Evolutionary conservation across 92 coral and sea anemone genomes (phyloP).

Genomic region (Pocillopora grandis): DNA sequence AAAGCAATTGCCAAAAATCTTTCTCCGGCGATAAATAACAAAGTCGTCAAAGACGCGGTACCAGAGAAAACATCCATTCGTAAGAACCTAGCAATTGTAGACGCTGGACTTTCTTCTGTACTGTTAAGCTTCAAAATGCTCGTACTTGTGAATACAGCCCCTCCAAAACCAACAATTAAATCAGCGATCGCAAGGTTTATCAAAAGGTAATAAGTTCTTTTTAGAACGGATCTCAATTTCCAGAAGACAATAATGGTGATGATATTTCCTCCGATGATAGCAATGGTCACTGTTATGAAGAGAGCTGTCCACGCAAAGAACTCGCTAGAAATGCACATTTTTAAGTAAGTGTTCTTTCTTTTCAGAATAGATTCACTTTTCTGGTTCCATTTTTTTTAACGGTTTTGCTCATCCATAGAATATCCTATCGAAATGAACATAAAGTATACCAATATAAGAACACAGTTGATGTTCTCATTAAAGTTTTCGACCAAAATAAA

Average conservation of each 20-base stretch:
- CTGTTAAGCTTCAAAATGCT: background rate
- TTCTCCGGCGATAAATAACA: conserved; percentile 6
- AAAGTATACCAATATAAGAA: too few species aligned
- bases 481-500: too few species aligned
- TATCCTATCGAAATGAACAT: too few species aligned
- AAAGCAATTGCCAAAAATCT: background rate
- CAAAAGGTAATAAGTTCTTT: conserved; percentile 43
- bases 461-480: too few species aligned
- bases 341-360: background rate
- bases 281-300: conserved; percentile 34
- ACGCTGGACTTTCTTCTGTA: background rate
- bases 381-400: too few species aligned
- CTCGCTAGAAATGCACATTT: background rate
- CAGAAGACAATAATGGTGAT: conserved; percentile 47
- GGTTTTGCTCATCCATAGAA: too few species aligned
- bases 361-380: too few species aligned
- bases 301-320: conserved; percentile 34
- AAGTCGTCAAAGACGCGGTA: conserved; percentile 25
- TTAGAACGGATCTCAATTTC: conserved; percentile 36
- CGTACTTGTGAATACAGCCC: background rate
- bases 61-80: background rate
- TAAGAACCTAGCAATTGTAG: too few species aligned
- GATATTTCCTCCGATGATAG: conserved; percentile 46
- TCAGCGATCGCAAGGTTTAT: conserved; percentile 55
- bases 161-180: conserved; percentile 40